These are phyloP conservation scores for Athrips mouffetella DNA, from an alignment of 2,888 invertebrate genomes.

Conservation along the genomic window DNA sequence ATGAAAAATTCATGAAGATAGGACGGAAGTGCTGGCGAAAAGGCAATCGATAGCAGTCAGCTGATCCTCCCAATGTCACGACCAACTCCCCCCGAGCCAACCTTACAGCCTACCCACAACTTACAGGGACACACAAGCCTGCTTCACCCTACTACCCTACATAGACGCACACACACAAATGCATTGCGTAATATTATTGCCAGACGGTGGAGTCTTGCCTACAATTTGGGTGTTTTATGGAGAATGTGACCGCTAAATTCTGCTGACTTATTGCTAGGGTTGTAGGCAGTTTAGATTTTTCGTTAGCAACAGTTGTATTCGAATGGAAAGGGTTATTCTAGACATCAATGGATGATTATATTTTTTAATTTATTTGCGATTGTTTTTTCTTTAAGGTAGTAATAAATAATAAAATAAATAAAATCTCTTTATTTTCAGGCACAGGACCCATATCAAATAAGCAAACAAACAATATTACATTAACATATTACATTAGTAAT, in stretches of 20 bases:
- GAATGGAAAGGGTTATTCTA: too few species aligned
- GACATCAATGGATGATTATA: too few species aligned
- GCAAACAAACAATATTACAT: too few species aligned
- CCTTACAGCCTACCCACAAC: conserved; percentile 18
- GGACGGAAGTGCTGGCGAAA: conserved; percentile 49
- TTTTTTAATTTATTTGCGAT: too few species aligned
- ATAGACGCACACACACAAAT: conserved; percentile 12
- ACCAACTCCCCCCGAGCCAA: conserved; percentile 36
- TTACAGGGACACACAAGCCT: conserved; percentile 17
- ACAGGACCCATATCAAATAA: too few species aligned
- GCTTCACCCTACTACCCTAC: conserved; percentile 7
- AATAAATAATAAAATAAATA: too few species aligned
- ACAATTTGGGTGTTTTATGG: not conserved
- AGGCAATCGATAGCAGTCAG: conserved; percentile 68
- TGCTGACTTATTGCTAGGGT: not conserved
- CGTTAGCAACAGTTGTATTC: too few species aligned
- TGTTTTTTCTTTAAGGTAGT: too few species aligned
- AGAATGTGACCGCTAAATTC: not conserved
- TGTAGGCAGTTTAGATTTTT: too few species aligned
- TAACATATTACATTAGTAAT: too few species aligned
- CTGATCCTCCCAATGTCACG: conserved; percentile 76
- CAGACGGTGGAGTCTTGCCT: not conserved
- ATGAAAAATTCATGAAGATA: conserved; percentile 70
- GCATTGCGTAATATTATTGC: conserved; percentile 17
- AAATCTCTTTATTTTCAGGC: too few species aligned